Evolutionary conservation across 2,797 vertebrate species (phyloP).

Genomic region (Dicrostonyx torquatus): DNA sequence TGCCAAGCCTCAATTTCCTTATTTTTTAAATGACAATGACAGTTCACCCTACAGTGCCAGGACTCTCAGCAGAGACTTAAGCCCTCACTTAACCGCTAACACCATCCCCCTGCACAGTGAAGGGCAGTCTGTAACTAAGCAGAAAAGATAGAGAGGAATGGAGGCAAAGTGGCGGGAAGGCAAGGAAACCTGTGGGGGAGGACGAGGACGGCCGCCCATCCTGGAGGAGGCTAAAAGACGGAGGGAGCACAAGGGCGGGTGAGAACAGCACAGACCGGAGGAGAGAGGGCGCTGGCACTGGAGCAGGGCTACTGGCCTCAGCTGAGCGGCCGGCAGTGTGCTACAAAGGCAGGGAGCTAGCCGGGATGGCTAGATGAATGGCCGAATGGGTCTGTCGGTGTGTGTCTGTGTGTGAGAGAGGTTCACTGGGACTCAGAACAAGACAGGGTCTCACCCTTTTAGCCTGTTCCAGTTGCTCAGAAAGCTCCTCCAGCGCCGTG

Average conservation of each 20-base stretch:
- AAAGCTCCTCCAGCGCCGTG: conserved; percentile 94
- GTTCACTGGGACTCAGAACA: not conserved
- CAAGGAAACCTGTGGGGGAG: not conserved
- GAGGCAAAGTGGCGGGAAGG: not conserved
- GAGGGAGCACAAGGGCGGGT: fast-evolving
- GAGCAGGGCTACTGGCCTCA: not conserved
- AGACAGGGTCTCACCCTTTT: conserved; percentile 89
- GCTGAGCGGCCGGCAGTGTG: not conserved
- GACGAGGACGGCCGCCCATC: fast-evolving
- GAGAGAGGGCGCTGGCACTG: not conserved
- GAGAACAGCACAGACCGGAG: too few species aligned
- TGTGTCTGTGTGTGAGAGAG: too few species aligned
- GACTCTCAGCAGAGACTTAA: not conserved
- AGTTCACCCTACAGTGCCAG: not conserved
- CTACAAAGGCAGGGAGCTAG: not conserved
- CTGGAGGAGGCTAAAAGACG: fast-evolving
- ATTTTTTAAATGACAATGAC: not conserved
- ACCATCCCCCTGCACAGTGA: fast-evolving
- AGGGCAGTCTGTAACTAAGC: not conserved
- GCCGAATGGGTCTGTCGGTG: not conserved
- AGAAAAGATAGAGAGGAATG: not conserved
- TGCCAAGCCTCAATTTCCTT: not conserved
- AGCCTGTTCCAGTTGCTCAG: conserved; percentile 97
- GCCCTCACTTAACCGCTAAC: fast-evolving
- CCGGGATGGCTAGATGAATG: fast-evolving